A percentile compares a stretch with the other conserved stretches of the same genome.
Conservation (phyloP, 1,140 invertebrate species). For the Aphaenogaster rudis region DNA sequence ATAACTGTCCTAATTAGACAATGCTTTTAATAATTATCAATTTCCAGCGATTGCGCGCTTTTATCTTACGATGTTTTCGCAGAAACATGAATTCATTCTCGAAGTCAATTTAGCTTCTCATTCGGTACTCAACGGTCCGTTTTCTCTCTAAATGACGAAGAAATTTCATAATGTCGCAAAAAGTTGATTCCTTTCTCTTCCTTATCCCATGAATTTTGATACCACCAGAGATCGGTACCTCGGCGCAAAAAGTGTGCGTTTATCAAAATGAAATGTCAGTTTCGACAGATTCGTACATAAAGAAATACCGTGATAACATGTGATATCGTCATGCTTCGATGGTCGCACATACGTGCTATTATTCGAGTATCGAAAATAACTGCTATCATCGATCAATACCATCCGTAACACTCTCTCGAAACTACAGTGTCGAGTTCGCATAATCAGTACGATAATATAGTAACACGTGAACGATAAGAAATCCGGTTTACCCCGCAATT, state of each 20-base stretch:
- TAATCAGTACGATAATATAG: not conserved
- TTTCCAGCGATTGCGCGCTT: not conserved
- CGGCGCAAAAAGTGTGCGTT: not conserved
- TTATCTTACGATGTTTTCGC: not conserved
- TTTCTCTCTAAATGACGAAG: not conserved
- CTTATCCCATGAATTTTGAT: not conserved
- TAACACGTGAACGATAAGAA: conserved; percentile 34
- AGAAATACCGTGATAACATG: not conserved
- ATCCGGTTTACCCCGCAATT: not conserved
- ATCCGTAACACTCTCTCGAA: not conserved
- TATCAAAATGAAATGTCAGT: conserved; percentile 2
- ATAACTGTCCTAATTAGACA: not conserved
- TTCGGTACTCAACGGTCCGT: not conserved
- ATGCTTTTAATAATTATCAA: not conserved
- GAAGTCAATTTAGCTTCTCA: not conserved
- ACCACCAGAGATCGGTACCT: not conserved
- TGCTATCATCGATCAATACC: not conserved
- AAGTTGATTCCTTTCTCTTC: conserved; percentile 14
- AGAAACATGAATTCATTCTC: not conserved
- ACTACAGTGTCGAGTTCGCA: not conserved
- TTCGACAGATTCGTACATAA: conserved; percentile 8
- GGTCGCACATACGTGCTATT: not conserved
- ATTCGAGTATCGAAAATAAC: conserved; percentile 28
- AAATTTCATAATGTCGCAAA: conserved; percentile 20
- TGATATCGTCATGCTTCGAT: conserved; percentile 4